A percentile compares a stretch with the other conserved stretches of the same genome.
Conservation (phyloP, 2,888 invertebrate genomes). For the Auanema sp. region DNA sequence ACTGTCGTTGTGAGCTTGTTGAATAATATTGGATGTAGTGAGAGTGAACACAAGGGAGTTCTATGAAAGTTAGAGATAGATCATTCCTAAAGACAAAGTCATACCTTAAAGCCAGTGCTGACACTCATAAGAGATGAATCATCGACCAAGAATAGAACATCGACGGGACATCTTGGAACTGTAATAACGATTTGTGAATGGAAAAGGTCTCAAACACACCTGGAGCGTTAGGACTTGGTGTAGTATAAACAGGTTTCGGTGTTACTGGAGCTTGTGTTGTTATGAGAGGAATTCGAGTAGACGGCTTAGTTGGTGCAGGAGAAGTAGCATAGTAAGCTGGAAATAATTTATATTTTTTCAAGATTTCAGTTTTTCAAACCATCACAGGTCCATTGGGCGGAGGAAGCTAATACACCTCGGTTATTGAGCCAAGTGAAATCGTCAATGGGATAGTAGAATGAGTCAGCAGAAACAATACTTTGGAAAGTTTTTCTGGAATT, state of each 20-base stretch:
- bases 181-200: too few species aligned
- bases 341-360: neutral
- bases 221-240: neutral
- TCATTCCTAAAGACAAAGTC: too few species aligned
- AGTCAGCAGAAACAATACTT: slow-evolving; percentile 5
- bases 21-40: neutral
- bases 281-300: slow-evolving; percentile 3
- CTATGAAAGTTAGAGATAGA: neutral
- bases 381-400: slow-evolving; percentile 13
- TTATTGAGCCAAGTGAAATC: slow-evolving; percentile 5
- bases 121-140: slow-evolving; percentile 15
- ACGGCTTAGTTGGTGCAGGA: slow-evolving; percentile 1
- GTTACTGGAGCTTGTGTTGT: slow-evolving; percentile 8
- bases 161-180: slow-evolving; percentile 15
- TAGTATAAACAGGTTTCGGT: neutral
- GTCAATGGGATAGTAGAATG: slow-evolving; percentile 1
- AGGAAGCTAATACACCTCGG: neutral
- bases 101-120: slow-evolving; percentile 1
- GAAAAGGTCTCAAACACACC: neutral
- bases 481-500: slow-evolving; percentile 6
- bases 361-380: too few species aligned
- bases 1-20: slow-evolving; percentile 1
- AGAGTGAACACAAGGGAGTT: slow-evolving; percentile 2
- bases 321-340: slow-evolving; percentile 15
- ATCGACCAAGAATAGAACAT: slow-evolving; percentile 17